Evolutionary conservation across 2,888 invertebrate genomes (phyloP), one percentile per base, ranked within the genome.

Genomic region (Drosophila formosana): DNA sequence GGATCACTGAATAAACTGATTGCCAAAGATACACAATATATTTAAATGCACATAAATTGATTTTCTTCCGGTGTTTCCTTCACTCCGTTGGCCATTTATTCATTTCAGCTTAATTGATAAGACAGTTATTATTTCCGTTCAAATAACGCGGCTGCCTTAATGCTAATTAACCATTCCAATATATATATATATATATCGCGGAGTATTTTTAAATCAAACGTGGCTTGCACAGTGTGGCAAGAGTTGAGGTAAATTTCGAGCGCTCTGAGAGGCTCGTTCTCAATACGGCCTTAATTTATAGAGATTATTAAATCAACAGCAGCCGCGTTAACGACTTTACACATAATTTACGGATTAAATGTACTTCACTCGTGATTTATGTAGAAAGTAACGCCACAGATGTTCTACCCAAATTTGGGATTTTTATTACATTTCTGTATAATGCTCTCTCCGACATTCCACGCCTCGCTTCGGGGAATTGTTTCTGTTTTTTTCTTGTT

Each of bases 1-100:
- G 4, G 37, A 37, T 34, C 9, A n/a, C 37, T 72, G 32, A 73
- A 52, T 61, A 61, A 80, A 65, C 46, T 39, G 43, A 41, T 55
- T 25, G 62, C 75, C 80, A 76, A 80, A 70, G 80, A 79, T 46
- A 46, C 13, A 4, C 18, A 13, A 7, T 41, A 41, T 7, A 49
- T 23, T 30, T 37, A 47, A 25, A 49, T 5, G 9, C 6, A 47
- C 5, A 34, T 32, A 45, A 51, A 46, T 50, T 45, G 9, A 53
- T 51, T 63, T 46, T 69, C 76, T 75, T 75, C 75, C 75, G 49
- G 58, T 32, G 28, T 39, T 41, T 49, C 13, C 32, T 56, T 13
- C 28, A 45, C 45, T 62, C 7, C 39, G 47, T 32, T 64, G 34
- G 23, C 49, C 43, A 32, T n/a, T 52, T n/a, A 46, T 43, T 63